Base-by-base conservation (phyloP, 2,797 vertebrate species). In the Selene dorsalis region DNA sequence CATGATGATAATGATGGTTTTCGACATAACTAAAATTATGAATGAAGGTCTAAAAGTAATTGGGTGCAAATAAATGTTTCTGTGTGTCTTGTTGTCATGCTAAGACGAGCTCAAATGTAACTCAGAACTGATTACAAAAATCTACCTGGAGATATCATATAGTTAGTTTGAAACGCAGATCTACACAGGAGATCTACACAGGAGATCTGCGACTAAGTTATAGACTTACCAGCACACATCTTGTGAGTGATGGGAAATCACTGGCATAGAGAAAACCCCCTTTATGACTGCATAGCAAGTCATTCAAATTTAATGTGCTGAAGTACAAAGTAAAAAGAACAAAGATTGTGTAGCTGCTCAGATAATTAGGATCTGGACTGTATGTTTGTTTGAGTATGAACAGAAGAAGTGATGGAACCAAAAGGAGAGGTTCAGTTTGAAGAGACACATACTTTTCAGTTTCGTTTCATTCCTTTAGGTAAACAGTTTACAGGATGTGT, bases 401-500 rank as follows among this genome's bases (percentile, higher is more conserved):
- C 39, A 30, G 32, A 28, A 75, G 62, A 59, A 6, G 55, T 68
- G 55, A 48, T 45, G 24, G 32, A 71, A 69, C 72, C 1, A 26
- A 56, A 53, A 11, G 18, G 48, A 28, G 39, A 62, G 43, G 55
- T 24, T 30, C n/a, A 30, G 38, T 48, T 18, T 62, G 41, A 75
- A 32, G 9, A 66, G 24, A 62, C 17, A 53, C 35, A 6, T 35
- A 41, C 48, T 38, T 39, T 38, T 74, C 55, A 64, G 63, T 79
- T 79, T 58, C 22, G n/a, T 12, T 47, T 6, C 26, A 68, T 12
- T 80, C 17, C 63, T 64, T 69, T 22, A 41, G 45, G 47, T 45
- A 32, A 85, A 80, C 24, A 60, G 75, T 77, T 83, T 73, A 67
- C 59, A 79, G 53, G 84, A 69, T 45, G 66, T 69, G n/a, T 77